Base-by-base conservation (phyloP, 2,888 invertebrate species). In the Congeria kusceri region DNA sequence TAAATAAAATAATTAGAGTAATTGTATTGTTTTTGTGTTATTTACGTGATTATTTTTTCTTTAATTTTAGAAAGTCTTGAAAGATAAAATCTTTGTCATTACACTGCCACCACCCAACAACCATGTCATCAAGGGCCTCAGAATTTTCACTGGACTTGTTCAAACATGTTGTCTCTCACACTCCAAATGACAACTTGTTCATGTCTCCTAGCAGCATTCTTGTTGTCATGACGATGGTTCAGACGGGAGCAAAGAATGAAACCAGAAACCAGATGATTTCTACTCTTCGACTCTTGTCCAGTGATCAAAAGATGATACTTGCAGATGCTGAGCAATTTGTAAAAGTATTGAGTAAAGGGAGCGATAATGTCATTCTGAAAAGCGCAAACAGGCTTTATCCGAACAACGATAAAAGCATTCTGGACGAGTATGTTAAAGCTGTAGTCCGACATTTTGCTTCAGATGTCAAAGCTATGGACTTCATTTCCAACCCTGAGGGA, bases 161-260 rank as follows among this genome's bases (percentile, higher is more conserved):
- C 58, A 58, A 58, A 29, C 27, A 23, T 23, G 53, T 53, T 25
- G 25, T 25, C 1, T 20, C 5, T 23, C 25, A 20, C 20, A 23
- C 9, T 53, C 20, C 2, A 53, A 53, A 53, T 4, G 77, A 80
- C 23, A 90, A 90, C 69, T 23, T 92, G 11, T 92, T 94, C 72
- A 84, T 93, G 71, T 94, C 94, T 1, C 94, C 94, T 0, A 87
- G 93, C 75, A 93, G 93, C 73, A 90, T 94, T 39, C 90, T 91
- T 44, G 88, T 91, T 20, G 93, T 93, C n/a, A 83, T 94, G 74
- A 89, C 92, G 44, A 93, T 94, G 93, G 89, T 93, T 20, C 90
- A 90, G 44, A 84, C 91, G 9, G 94, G 94, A 15, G 93, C 94
- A 18, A 86, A 83, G 57, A 90, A 89, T 3, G 83, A 91, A 27